Percentiles rank a stretch among this genome's conserved stretches.
phyloP scores from a whole-genome alignment of 2,113 vertebrate species.

The Grammomys dolichurus region DNA sequence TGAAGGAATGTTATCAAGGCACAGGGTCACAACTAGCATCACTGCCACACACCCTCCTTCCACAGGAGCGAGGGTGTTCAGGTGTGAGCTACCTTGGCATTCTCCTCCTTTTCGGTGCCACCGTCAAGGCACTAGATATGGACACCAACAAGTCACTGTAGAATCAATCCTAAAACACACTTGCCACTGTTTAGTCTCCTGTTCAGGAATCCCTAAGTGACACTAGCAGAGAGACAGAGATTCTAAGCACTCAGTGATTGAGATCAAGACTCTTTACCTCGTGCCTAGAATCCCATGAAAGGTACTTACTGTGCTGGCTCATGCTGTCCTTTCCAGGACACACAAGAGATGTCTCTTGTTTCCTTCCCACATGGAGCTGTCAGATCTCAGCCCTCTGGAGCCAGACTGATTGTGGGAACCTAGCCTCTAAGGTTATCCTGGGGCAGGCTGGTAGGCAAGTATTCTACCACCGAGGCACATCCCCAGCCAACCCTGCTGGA shows the following conservation, averaged over 20 bases:
- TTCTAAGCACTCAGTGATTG: background rate
- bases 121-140: background rate
- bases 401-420: background rate
- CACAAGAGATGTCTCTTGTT: background rate
- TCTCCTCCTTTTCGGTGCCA: background rate
- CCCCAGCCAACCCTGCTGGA: background rate
- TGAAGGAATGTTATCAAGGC: background rate
- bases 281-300: background rate
- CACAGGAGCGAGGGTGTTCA: background rate
- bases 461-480: background rate
- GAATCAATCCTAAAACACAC: background rate
- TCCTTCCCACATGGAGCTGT: background rate
- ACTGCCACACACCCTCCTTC: background rate
- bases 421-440: background rate
- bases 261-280: background rate
- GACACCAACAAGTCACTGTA: background rate
- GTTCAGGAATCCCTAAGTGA: background rate
- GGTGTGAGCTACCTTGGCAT: background rate
- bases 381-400: background rate
- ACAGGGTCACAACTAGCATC: background rate
- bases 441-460: background rate
- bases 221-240: background rate
- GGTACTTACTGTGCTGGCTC: background rate
- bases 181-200: background rate
- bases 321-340: background rate